A percentile compares a stretch with the other conserved stretches of the same genome.
These are phyloP conservation scores for Meandrusa payeni DNA, from an alignment of 2,888 invertebrate species.

Conservation along the genomic window DNA sequence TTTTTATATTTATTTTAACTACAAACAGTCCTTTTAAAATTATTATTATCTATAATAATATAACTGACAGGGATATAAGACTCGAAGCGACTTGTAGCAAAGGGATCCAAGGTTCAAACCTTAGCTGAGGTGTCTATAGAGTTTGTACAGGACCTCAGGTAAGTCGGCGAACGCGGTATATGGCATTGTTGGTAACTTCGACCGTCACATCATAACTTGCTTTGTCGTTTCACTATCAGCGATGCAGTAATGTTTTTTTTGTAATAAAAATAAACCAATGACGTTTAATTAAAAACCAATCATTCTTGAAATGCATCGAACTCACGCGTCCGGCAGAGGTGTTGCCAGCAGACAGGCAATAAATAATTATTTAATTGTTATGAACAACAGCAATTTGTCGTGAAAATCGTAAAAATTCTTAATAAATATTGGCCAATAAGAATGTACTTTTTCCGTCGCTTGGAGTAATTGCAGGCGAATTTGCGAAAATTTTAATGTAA, in stretches of 20 bases:
- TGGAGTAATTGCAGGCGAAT: constrained; percentile 71
- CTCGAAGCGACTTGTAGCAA: no score
- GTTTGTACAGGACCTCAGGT: no score
- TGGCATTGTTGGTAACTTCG: no score
- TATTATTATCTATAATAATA: no score
- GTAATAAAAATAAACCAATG: constrained; percentile 8
- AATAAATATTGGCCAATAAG: constrained; percentile 42
- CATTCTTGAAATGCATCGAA: background rate
- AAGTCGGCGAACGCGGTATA: no score
- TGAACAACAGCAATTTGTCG: constrained; percentile 32
- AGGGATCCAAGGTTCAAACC: no score
- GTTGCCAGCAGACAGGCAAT: constrained; percentile 9
- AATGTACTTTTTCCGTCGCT: constrained; percentile 48
- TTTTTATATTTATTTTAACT: no score
- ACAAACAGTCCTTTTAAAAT: no score
- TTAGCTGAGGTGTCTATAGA: no score
- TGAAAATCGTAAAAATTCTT: constrained; percentile 30
- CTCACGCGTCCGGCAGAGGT: constrained; percentile 6
- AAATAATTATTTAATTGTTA: constrained; percentile 18
- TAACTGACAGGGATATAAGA: no score
- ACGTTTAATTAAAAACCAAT: constrained; percentile 29
- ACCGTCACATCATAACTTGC: no score
- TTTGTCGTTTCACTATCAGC: background rate
- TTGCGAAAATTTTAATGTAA: constrained; percentile 51
- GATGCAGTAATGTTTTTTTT: background rate